Percentiles rank a stretch among this genome's conserved stretches.
These are phyloP conservation scores for Aethes cnicana DNA, from an alignment of 2,888 invertebrate genomes.

Conservation along the genomic window DNA sequence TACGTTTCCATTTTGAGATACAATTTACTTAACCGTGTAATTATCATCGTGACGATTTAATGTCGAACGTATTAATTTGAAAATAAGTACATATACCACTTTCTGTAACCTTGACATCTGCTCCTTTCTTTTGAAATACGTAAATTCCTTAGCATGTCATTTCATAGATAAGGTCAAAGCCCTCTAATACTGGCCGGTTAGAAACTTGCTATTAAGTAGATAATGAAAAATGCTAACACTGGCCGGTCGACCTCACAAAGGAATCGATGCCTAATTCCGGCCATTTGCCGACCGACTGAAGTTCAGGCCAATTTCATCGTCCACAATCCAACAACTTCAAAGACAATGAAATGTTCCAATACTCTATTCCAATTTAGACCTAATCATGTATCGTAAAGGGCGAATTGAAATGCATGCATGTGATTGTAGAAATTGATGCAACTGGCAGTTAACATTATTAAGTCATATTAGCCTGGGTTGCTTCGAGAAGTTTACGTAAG, in stretches of 20 bases:
- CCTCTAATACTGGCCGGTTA: conserved; percentile 7
- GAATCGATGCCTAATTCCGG: conserved; percentile 27
- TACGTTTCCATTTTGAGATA: background rate
- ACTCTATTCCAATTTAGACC: background rate
- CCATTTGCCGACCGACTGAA: conserved; percentile 20
- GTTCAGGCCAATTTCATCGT: conserved; percentile 17
- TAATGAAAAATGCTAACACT: conserved; percentile 27
- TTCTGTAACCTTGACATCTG: too few relatives aligned
- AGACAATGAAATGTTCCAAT: background rate
- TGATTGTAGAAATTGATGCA: too few relatives aligned
- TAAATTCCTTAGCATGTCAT: too few relatives aligned
- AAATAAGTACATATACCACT: too few relatives aligned
- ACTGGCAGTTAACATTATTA: too few relatives aligned
- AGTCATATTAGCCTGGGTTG: too few relatives aligned
- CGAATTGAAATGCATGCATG: too few relatives aligned
- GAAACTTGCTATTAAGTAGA: conserved; percentile 21
- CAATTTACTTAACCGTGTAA: background rate
- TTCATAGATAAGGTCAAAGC: background rate
- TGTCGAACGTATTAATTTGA: too few relatives aligned
- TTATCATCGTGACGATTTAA: background rate
- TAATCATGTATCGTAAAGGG: background rate
- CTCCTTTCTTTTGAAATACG: too few relatives aligned
- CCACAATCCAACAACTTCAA: too few relatives aligned
- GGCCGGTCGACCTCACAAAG: conserved; percentile 11
- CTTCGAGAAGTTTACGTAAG: too few relatives aligned